These are phyloP conservation scores for Neodontobutis hainanensis DNA, from an alignment of 2,113 vertebrate genomes.

Conservation along the genomic window DNA sequence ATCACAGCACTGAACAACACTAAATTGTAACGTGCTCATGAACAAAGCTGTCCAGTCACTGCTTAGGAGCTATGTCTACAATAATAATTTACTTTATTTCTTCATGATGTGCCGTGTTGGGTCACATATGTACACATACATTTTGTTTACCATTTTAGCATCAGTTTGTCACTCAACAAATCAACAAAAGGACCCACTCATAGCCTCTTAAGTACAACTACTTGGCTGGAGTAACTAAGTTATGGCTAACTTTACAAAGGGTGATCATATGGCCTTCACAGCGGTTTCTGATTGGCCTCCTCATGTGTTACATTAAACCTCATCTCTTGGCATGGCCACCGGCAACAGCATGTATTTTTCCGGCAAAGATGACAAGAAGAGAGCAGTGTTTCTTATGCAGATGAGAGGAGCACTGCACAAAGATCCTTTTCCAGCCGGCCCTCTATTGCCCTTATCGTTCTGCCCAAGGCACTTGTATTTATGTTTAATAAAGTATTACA, in stretches of 20 bases:
- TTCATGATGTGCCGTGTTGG: too few species aligned
- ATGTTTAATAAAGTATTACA: conserved; percentile 43
- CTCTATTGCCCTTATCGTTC: conserved; percentile 25
- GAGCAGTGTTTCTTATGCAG: conserved; percentile 38
- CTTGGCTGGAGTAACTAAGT: too few species aligned
- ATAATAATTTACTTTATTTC: too few species aligned
- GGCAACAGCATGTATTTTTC: conserved; percentile 42
- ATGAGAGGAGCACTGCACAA: conserved; percentile 20
- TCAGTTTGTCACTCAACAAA: too few species aligned
- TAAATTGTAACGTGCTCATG: too few species aligned
- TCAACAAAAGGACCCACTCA: too few species aligned
- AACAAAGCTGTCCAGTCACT: too few species aligned
- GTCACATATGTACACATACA: too few species aligned
- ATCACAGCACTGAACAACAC: too few species aligned
- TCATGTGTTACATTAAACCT: conserved; percentile 41
- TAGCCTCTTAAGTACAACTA: too few species aligned
- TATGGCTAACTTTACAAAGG: neutral
- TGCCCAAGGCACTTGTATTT: conserved; percentile 44
- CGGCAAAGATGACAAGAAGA: conserved; percentile 27
- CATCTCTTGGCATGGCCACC: conserved; percentile 41
- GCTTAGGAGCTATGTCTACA: too few species aligned
- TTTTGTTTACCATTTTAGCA: too few species aligned
- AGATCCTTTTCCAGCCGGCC: conserved; percentile 13
- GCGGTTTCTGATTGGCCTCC: conserved; percentile 32
- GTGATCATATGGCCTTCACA: conserved; percentile 18